These are phyloP conservation scores for Phasianus colchicus DNA, from an alignment of 2,113 vertebrate genomes.

Conservation along the genomic window DNA sequence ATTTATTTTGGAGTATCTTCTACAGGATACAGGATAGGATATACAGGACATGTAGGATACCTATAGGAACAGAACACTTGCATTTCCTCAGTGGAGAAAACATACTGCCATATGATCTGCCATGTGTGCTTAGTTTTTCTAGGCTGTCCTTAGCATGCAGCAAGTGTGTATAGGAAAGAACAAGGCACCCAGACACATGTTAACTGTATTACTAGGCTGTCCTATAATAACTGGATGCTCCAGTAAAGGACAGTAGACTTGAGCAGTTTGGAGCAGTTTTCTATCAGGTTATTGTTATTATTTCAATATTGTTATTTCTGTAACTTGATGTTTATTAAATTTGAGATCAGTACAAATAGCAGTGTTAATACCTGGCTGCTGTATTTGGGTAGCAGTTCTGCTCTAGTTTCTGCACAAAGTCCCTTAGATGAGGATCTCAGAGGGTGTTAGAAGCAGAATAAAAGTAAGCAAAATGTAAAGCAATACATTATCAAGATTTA, in stretches of 20 bases:
- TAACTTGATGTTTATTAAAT: neutral
- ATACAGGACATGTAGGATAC: neutral
- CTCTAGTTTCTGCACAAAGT: neutral
- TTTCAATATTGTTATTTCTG: neutral
- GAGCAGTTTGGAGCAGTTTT: neutral
- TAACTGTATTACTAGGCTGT: neutral
- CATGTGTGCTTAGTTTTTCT: neutral
- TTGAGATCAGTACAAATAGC: neutral
- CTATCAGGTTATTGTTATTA: neutral
- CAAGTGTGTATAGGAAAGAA: too few species aligned
- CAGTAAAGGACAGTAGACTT: neutral
- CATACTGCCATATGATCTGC: neutral
- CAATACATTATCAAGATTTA: neutral
- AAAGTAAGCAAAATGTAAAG: neutral
- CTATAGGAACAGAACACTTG: neutral
- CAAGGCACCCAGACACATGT: neutral
- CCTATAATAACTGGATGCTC: too few species aligned
- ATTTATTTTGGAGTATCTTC: neutral
- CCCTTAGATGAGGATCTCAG: neutral
- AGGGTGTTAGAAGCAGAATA: neutral
- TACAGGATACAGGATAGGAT: neutral
- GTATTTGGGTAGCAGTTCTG: neutral
- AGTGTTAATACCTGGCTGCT: neutral
- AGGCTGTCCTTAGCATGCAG: neutral
- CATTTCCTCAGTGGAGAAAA: neutral